phyloP scores from a whole-genome alignment of 1,140 invertebrate genomes.

The Euborellia annulipes region DNA sequence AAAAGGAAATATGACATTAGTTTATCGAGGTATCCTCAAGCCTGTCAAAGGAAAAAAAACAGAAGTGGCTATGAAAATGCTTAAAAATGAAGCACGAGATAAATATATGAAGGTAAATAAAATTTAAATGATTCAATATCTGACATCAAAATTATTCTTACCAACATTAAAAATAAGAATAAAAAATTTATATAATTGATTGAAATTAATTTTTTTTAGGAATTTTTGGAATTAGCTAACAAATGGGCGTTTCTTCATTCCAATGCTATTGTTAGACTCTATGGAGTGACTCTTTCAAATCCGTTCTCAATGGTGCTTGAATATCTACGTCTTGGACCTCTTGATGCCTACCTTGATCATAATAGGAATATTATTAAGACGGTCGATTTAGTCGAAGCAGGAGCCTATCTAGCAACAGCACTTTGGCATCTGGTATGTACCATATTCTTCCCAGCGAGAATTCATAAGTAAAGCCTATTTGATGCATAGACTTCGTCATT shows the following conservation, averaged over 20 bases:
- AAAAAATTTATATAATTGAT: too few relatives aligned
- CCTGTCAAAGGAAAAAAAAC: slow-evolving; percentile 50
- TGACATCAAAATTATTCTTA: too few relatives aligned
- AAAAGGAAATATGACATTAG: slow-evolving; percentile 39
- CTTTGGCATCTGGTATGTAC: slow-evolving; percentile 66
- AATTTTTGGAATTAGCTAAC: slow-evolving; percentile 56
- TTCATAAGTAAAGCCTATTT: too few relatives aligned
- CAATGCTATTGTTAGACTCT: slow-evolving; percentile 49
- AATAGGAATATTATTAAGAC: slow-evolving; percentile 38
- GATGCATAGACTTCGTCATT: too few relatives aligned
- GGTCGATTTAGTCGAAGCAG: slow-evolving; percentile 61
- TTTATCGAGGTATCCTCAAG: slow-evolving; percentile 49
- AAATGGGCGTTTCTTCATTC: slow-evolving; percentile 61
- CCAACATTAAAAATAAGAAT: too few relatives aligned
- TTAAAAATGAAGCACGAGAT: slow-evolving; percentile 43
- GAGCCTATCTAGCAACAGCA: slow-evolving; percentile 56
- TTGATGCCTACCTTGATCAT: slow-evolving; percentile 53
- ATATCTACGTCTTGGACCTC: slow-evolving; percentile 53
- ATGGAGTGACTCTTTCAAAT: slow-evolving; percentile 56
- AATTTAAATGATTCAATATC: neutral
- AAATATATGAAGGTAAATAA: slow-evolving; percentile 35
- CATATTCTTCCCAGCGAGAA: too few relatives aligned
- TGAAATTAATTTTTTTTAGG: slow-evolving; percentile 27
- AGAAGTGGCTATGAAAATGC: slow-evolving; percentile 54
- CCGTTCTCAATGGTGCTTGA: slow-evolving; percentile 68